Evolutionary conservation across 1,140 invertebrate species (phyloP), one percentile per base, ranked within the genome.

Genomic region (Aleiodes sp.): DNA sequence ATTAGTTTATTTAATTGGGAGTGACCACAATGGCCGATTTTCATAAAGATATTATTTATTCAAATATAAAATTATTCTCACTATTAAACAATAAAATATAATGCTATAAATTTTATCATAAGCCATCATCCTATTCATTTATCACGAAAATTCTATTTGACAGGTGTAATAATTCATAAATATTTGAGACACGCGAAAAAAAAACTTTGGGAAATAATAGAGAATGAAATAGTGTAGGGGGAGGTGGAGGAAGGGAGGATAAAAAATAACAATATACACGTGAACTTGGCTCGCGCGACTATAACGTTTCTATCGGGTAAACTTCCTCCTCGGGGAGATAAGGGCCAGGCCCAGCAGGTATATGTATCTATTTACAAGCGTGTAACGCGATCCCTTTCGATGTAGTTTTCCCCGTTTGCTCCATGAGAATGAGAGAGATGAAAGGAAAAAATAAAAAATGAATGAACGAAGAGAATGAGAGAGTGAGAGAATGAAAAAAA

Each of bases 361-460:
- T 21, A 73, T 46, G 71, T 70, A 73, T 73, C 71, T 73, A 73
- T 73, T 73, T 52, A 73, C 71, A 67, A 57, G 39, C 21, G 33
- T 69, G 71, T 68, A 70, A 70, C 35, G 28, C 57, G 67, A 73
- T 73, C 31, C 33, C 64, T 63, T 52, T 63, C 62, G 52, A 52
- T 52, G 46, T 21, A 24, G 16, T 52, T 52, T 35, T 37, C 21
- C 39, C 37, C 4, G 61, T 21, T 57, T 59, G 16, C 26, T 39
- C 4, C 43, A 35, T n/a, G 41, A 68, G 46, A 63, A 29, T 12
- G 60, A 43, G 21, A 28, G 65, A 14, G 21, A 52, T 14, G 39
- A 62, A n/a, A n/a, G 33, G 62, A 46, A 62, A 31, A 26, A 43
- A 41, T 63, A 69, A 63, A 62, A 59, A 52, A 31, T 9, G 14